A percentile compares a stretch with the other conserved stretches of the same genome.
Conservation (phyloP, 2,113 vertebrate species). For the Thunnus thynnus region DNA sequence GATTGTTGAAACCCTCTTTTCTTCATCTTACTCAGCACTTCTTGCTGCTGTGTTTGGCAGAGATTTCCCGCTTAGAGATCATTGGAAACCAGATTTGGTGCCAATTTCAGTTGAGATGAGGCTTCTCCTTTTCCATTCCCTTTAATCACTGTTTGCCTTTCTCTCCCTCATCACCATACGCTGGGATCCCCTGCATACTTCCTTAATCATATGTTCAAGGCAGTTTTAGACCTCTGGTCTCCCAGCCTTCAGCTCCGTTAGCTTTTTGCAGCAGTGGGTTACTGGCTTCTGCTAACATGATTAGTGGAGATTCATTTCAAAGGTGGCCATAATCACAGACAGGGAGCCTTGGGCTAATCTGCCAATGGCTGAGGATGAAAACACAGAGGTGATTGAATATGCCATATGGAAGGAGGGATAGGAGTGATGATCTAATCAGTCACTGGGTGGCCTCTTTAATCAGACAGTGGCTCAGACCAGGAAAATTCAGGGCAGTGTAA, state of each 20-base stretch:
- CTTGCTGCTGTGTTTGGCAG: not conserved
- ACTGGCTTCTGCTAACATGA: conserved; percentile 44
- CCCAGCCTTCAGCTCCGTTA: conserved; percentile 24
- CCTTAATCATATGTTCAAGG: conserved; percentile 4
- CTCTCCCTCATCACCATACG: not conserved
- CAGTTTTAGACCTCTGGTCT: conserved; percentile 24
- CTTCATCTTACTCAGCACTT: not conserved
- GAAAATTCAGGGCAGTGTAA: not conserved
- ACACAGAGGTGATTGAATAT: conserved; percentile 49
- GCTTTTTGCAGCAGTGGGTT: conserved; percentile 42
- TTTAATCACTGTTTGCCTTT: not conserved
- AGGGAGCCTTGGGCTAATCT: conserved; percentile 40
- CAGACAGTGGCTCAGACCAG: conserved; percentile 31
- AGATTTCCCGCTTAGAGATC: not conserved
- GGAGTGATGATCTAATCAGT: conserved; percentile 42
- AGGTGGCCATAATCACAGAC: conserved; percentile 49
- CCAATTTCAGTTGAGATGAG: not conserved
- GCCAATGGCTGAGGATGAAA: conserved; percentile 36
- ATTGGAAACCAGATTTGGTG: not conserved
- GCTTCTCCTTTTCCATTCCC: not conserved
- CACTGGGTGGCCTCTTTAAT: conserved; percentile 33
- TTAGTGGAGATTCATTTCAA: conserved; percentile 50
- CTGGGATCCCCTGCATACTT: not conserved
- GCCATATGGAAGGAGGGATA: conserved; percentile 18
- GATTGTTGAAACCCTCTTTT: not conserved